Base-by-base conservation (phyloP, 2,888 invertebrate species). In the Ormyrus pomaceus region DNA sequence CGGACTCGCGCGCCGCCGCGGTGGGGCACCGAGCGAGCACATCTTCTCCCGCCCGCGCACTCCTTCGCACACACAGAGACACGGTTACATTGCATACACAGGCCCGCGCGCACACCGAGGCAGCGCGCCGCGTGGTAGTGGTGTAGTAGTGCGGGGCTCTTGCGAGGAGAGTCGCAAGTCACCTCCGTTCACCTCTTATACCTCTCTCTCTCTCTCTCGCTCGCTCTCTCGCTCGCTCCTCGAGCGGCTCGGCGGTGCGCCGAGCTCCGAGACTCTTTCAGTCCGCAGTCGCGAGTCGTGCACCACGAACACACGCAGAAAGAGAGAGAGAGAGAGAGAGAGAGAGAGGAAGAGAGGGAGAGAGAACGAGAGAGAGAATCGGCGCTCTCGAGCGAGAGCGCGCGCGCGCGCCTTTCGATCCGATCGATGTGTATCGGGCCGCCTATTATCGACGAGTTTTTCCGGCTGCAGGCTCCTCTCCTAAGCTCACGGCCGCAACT, bases 181-280 rank as follows among this genome's bases (percentile, higher is more conserved):
- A 87, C 88, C 89, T 88, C 87, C 88, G 89, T 87, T 89, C 88
- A 89, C 89, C 88, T 89, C 86, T 85, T 85, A 64, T 61, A 88
- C 89, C 87, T 83, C 83, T 87, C 86, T 50, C 85, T 86, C 86
- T 86, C 87, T 59, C 59, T 69, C 69, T 13, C 46, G 56, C 48
- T 19, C 62, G 34, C 62, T n/a, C 51, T 45, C 62, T 78, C 78
- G 79, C 82, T 79, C 82, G 80, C 81, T 59, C 61, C 46, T 56
- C 70, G 61, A 61, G 73, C 51, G 70, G 56, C 48, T 56, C 46
- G 56, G 46, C 59, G 51, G 66, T 70, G 69, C 55, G 65, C 78
- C 19, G 73, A 8, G 59, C 68, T 48, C 55, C 50, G 55, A 46
- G 56, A 69, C 80, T 80, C 80, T 80, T 77, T 80, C 81, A 81